Conservation (phyloP, 1,140 invertebrate species). For the Anastrepha obliqua region DNA sequence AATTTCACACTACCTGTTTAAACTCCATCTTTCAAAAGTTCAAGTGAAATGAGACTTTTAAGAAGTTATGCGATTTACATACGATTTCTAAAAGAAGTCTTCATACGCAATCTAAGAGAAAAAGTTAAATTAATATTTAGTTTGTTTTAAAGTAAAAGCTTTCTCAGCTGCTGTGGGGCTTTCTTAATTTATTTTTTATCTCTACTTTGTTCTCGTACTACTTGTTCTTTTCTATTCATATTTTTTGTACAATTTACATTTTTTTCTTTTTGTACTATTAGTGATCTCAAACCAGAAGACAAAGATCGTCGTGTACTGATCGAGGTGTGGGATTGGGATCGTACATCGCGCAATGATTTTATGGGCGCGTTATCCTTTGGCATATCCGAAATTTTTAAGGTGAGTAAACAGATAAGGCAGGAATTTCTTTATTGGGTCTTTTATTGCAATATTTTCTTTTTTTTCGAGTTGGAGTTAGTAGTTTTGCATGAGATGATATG, state of each 20-base stretch:
- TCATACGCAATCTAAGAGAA: too few species aligned
- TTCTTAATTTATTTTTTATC: not conserved
- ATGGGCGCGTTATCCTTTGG: conserved; percentile 99
- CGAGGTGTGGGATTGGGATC: conserved; percentile 99
- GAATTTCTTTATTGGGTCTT: too few species aligned
- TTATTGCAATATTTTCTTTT: too few species aligned
- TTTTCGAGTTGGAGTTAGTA: too few species aligned
- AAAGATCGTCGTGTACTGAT: conserved; percentile 96
- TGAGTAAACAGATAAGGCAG: conserved; percentile 45
- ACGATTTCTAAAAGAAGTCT: too few species aligned
- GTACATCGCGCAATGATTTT: conserved; percentile 98
- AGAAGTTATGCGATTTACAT: too few species aligned
- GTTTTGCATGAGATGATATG: too few species aligned
- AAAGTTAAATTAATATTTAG: too few species aligned
- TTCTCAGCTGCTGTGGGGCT: not conserved
- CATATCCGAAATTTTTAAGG: conserved; percentile 95
- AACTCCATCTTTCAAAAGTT: too few species aligned
- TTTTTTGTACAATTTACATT: not conserved
- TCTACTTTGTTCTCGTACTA: not conserved
- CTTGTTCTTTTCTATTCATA: not conserved
- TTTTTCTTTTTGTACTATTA: conserved; percentile 71
- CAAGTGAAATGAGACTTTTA: too few species aligned
- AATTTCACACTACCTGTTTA: too few species aligned
- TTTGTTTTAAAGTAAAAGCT: too few species aligned
- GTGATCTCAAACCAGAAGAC: conserved; percentile 93